Conservation (phyloP, 2,113 vertebrate genomes). For the Hepsetus odoe region DNA sequence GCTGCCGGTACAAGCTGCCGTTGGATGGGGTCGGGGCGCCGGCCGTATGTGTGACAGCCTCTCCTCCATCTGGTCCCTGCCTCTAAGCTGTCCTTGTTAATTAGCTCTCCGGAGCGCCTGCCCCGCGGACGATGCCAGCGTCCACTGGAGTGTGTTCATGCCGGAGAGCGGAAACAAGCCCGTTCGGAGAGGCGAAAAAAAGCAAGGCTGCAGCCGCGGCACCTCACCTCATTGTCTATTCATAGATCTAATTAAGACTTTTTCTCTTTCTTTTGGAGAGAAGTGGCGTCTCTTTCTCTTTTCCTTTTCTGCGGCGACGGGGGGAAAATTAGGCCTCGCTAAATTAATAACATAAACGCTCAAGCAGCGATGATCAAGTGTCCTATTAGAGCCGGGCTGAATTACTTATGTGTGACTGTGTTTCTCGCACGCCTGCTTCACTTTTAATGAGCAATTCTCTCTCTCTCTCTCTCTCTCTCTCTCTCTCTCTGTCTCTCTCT, state of each 20-base stretch:
- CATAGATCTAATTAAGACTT: conserved; percentile 67
- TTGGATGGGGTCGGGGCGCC: conserved; percentile 6
- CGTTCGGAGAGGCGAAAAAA: neutral
- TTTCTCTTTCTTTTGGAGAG: conserved; percentile 67
- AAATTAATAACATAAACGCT: conserved; percentile 73
- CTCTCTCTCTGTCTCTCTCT: too few species aligned
- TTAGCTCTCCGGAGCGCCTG: conserved; percentile 59
- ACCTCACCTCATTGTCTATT: conserved; percentile 68
- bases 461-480: too few species aligned
- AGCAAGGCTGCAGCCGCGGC: conserved; percentile 43
- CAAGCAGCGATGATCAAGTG: conserved; percentile 68
- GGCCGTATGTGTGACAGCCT: conserved; percentile 23
- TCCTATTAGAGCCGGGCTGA: conserved; percentile 66
- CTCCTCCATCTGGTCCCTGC: conserved; percentile 68
- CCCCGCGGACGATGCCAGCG: conserved; percentile 13
- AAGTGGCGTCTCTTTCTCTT: conserved; percentile 45
- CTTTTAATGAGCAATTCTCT: too few species aligned
- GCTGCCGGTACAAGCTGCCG: neutral
- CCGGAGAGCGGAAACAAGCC: conserved; percentile 5
- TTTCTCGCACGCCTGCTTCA: conserved; percentile 61
- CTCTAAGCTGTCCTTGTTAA: conserved; percentile 63
- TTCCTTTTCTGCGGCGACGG: conserved; percentile 48
- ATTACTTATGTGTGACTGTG: conserved; percentile 65
- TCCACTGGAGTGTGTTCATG: conserved; percentile 43
- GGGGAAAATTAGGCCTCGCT: conserved; percentile 58